These are phyloP conservation scores for Protomyctophum bolini DNA, from an alignment of 2,113 vertebrate species.

Conservation along the genomic window DNA sequence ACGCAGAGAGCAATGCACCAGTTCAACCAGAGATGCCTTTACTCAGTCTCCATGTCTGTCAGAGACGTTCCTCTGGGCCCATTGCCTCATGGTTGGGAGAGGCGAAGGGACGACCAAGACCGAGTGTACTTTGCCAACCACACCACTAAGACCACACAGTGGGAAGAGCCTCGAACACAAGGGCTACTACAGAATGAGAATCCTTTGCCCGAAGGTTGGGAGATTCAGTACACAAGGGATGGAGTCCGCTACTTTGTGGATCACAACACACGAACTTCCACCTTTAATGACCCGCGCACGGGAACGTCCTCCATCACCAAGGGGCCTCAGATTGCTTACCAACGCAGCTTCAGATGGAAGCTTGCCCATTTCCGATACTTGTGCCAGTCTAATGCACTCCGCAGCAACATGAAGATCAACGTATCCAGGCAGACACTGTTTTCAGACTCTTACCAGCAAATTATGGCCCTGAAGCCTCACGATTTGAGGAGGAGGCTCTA, in stretches of 20 bases:
- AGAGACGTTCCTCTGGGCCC: conserved; percentile 81
- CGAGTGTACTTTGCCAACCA: conserved; percentile 93
- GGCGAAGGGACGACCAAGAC: conserved; percentile 89
- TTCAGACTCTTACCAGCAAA: conserved; percentile 93
- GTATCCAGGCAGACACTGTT: conserved; percentile 91
- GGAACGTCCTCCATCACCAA: conserved; percentile 90
- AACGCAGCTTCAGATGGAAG: conserved; percentile 92
- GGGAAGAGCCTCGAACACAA: conserved; percentile 92
- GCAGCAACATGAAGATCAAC: conserved; percentile 91
- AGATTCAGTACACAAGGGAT: conserved; percentile 90
- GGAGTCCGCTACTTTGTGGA: conserved; percentile 92
- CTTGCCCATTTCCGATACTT: conserved; percentile 91
- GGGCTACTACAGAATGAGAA: conserved; percentile 92
- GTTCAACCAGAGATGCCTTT: conserved; percentile 93
- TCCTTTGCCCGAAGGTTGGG: conserved; percentile 90
- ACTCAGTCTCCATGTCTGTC: conserved; percentile 82
- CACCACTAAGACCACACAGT: conserved; percentile 91
- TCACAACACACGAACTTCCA: conserved; percentile 91
- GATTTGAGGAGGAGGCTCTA: conserved; percentile 89
- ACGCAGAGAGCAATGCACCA: conserved; percentile 92
- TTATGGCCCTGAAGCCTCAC: conserved; percentile 92
- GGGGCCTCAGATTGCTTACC: conserved; percentile 92
- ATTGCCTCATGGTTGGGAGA: conserved; percentile 90
- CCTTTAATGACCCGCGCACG: conserved; percentile 89
- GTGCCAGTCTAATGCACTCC: conserved; percentile 90